Base-by-base conservation (phyloP, 2,888 invertebrate genomes). In the Tiliacea citrago region DNA sequence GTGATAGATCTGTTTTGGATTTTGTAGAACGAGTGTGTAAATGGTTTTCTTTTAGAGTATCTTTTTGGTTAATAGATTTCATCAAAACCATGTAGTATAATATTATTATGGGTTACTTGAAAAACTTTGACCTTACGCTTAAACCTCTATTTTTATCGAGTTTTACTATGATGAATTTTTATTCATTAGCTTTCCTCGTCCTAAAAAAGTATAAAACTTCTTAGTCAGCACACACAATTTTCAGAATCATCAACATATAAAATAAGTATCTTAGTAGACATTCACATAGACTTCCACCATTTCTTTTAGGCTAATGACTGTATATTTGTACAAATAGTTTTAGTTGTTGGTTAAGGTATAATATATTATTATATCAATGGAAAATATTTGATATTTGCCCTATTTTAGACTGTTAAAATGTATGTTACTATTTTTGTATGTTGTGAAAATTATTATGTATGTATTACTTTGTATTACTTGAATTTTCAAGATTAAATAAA, bases 261-360 rank as follows among this genome's bases (percentile, higher is more conserved):
- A 70, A 42, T 60, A 75, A 57, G 55, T 70, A 72, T 47, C 13
- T 62, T 61, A 83, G 39, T 63, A 69, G 39, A 68, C 13, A 66
- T 85, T 75, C 72, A n/a, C 29, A 75, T 65, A 76, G 72, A 82
- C 73, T 72, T 75, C 39, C 24, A 77, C 74, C 7, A 74, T 73
- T 77, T 81, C 42, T 51, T 60, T 39, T 85, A 82, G 69, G 51
- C 51, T 79, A 67, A 72, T 58, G 72, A 81, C 70, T 86, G 87
- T 85, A 83, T 85, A 85, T 79, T 85, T 86, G 85, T 86, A 87
- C 69, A 86, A 86, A 86, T 86, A 87, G 66, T 69, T 73, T 72
- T 69, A 75, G 67, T 49, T 47, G 45, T 76, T 72, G 83, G 85
- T 82, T 78, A 68, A 76, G 78, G 82, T 81, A 84, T 73, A 71